Base-by-base conservation (phyloP, 2,113 vertebrate species). In the Reinhardtius hippoglossoides region DNA sequence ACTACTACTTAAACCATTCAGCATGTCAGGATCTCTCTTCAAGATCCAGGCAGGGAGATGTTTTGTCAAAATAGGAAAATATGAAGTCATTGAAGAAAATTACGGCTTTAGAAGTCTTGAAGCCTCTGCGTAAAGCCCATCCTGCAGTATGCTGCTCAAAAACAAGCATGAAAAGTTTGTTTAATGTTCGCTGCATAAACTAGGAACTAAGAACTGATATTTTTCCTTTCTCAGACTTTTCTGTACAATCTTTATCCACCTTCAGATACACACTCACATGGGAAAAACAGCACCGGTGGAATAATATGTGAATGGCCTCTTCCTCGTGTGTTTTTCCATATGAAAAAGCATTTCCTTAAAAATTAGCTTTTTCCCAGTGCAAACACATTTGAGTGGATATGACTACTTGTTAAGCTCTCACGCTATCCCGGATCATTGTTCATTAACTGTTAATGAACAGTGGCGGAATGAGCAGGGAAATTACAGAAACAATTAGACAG, bases 401-500 rank as follows among this genome's bases (percentile, higher is more conserved):
- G 79, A 79, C 48, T 23, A 69, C 55, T 82, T 71, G 46, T 56
- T 70, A 69, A 82, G 63, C 78, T 67, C 57, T 26, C 27, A 55
- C 26, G 58, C 37, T 76, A 69, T 81, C 67, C 76, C 59, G 31
- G 70, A 73, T 82, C 68, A 74, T 10, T 70, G 71, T 77, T 85
- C 78, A 89, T 83, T 88, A 85, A 83, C 55, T 61, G 62, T 78
- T 91, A 92, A 92, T 90, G 80, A 88, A 89, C 88, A 89, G 81
- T 69, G 78, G 76, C 50, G 55, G 86, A 76, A 77, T 87, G 88
- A 87, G 76, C 77, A 71, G 83, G 86, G 86, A 94, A 93, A 94
- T 94, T 93, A 89, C 88, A 64, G 81, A 86, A 77, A 95, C 94
- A 93, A 95, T 96, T 95, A 95, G 91, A 84, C 50, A 61, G 59